Evolutionary conservation across 1,140 invertebrate species (phyloP), one percentile per base, ranked within the genome.

Genomic region (honey bee (Apis mellifera)): DNA sequence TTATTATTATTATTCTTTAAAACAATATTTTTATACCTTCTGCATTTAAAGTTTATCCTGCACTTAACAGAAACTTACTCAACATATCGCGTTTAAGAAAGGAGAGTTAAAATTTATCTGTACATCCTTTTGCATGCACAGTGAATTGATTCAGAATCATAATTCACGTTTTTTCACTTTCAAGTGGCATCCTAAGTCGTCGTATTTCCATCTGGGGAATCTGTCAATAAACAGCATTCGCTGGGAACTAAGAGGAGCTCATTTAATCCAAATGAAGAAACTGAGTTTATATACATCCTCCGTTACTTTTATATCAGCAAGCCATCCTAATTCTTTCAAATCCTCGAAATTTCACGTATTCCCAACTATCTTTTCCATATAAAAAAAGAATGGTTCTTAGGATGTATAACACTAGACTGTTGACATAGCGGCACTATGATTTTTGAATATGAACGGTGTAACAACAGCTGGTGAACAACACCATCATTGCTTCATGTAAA

Each of bases 401-500:
- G 92, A 92, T 89, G 86, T 91, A 87, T 92, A 89, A 90, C 85
- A 90, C 86, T 92, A 88, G 84, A 89, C 89, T 91, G 89, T 92
- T 91, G 88, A 90, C 79, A 90, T 89, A 91, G 90, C 90, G 89
- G 89, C 90, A 91, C 89, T 91, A 89, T 90, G 84, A 90, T 91
- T 92, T 92, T 76, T 89, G 86, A 87, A 91, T 86, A 89, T 88
- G 83, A 91, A 89, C 87, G 89, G 86, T 92, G 89, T 92, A 90
- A 93, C 88, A 86, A 90, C 91, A 91, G 87, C 91, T 92, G 92
- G 92, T 90, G 89, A 89, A 59, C 89, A 76, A 92, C 84, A 78
- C 54, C 89, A 88, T 91, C 89, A 91, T 93, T 94, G 86, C 90
- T 86, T 88, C 79, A 72, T 93, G 86, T 92, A 93, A 94, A 94